Base-by-base conservation (phyloP, 2,888 invertebrate genomes). In the Pristionchus mayeri region DNA sequence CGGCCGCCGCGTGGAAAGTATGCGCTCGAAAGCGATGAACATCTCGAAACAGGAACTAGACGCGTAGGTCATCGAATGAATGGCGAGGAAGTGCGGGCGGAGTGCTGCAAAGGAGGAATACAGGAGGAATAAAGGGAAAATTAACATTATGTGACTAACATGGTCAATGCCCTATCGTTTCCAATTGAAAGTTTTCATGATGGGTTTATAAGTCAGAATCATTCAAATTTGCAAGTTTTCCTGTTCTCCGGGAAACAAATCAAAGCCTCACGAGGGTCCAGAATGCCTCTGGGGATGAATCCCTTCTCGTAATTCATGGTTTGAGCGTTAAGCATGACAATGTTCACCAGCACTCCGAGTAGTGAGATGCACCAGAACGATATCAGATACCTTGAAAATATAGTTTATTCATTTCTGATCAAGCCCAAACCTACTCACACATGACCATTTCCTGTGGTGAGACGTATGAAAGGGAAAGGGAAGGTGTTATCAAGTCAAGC, bases 11-110 rank as follows among this genome's bases (percentile, higher is more conserved):
- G 71, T 44, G 0, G 71, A 71, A 1, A 71, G 37, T 4, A 71
- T 40, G 9, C 71, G 71, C 40, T 71, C 71, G 37, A 71, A 71
- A 3, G 71, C 71, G 13, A 71, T 71, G 44, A 71, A 44, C 71
- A 71, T 71, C 18, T 71, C 71, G 16, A 71, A 71, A 24, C 37
- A 71, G 3, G 71, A 71, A 24, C 71, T 71, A 3, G 71, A 71
- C 0, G 24, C 37, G 71, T 71, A 71, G 71, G n/a, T 16, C n/a
- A 71, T 21, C 71, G 71, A 71, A 44, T 71, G 71, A 0, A 71
- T 34, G 3, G 71, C 71, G n/a, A 71, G 71, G 7, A 44, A 44
- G 11, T 34, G 24, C 24, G 37, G 2, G 37, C 71, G 71, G 7
- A 44, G 40, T 1, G 40, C 71, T 71, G 24, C 0, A 24, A 44